Base-by-base conservation (phyloP, 2,797 vertebrate genomes). In the Sebastes taczanowskii region DNA sequence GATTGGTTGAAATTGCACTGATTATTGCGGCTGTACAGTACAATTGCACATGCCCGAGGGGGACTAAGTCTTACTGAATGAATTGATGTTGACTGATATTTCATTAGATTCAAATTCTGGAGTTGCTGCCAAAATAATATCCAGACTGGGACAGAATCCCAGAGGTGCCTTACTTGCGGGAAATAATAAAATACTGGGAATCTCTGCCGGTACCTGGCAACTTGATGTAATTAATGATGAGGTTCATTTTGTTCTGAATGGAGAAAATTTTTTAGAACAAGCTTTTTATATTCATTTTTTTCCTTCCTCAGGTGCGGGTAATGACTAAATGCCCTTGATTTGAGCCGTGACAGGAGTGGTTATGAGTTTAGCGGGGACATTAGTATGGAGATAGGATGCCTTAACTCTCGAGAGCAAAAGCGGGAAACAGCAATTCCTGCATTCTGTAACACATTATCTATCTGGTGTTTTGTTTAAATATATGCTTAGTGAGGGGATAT, bases 261-360 rank as follows among this genome's bases (percentile, higher is more conserved):
- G n/a, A 73, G 42, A 59, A 42, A 1, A 42, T 73, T 76, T 83
- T n/a, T 78, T 49, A 65, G 70, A 81, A 53, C 27, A 23, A 71
- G 25, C 23, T 66, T 55, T 79, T 70, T 67, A 42, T 67, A 59
- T 68, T 22, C 35, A n/a, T n/a, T n/a, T 52, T 0, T 52, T 52
- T 34, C 46, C 58, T 30, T 65, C 53, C 64, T 72, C 49, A 71
- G 79, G 67, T 81, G 53, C 65, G 23, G 66, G 58, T 74, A 73
- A 71, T 87, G 84, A 86, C 71, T 58, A 78, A 87, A 77, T 81
- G 61, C 13, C 49, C 20, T 68, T 74, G 73, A 87, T 85, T 66
- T 85, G 49, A 78, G 34, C 29, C 25, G 62, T 74, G 90, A 84
- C 74, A 81, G 35, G 8, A 71, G 72, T 7, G 6, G 42, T 65